Conservation (phyloP, 2,888 invertebrate genomes). For the Tryphoninae sp. region DNA sequence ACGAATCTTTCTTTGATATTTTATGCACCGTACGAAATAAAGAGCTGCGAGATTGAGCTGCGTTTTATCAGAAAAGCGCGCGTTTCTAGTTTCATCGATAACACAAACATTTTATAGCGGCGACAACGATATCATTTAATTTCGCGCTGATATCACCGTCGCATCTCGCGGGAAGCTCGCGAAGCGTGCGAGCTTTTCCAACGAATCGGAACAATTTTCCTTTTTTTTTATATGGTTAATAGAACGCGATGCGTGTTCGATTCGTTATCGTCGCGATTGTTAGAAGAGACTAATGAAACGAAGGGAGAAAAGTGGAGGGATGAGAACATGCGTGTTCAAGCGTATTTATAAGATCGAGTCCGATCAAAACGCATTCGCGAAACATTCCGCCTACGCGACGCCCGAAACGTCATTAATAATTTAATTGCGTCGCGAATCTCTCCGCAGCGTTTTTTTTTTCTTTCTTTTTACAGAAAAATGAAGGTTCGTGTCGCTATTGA, state of each 20-base stretch:
- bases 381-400: not conserved
- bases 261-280: constrained; percentile 34
- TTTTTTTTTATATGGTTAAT: constrained; percentile 21
- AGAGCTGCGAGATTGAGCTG: too few relatives aligned
- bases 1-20: too few relatives aligned
- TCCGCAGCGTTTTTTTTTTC: too few relatives aligned
- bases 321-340: constrained; percentile 48
- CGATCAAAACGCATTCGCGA: too few relatives aligned
- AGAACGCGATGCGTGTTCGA: constrained; percentile 35
- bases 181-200: not conserved
- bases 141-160: constrained; percentile 22
- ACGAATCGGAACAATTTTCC: constrained; percentile 9
- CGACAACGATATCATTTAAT: constrained; percentile 23
- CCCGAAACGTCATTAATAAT: constrained; percentile 17
- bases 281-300: constrained; percentile 49
- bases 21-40: too few relatives aligned
- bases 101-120: constrained; percentile 11
- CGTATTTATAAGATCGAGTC: constrained; percentile 19
- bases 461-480: too few relatives aligned
- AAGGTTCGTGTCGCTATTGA: too few relatives aligned
- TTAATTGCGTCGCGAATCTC: too few relatives aligned
- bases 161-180: constrained; percentile 3
- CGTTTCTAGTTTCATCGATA: constrained; percentile 4
- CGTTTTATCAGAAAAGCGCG: too few relatives aligned
- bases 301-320: not conserved